These are phyloP conservation scores for Lutjanus erythropterus DNA, from an alignment of 2,113 vertebrate species.

Conservation along the genomic window DNA sequence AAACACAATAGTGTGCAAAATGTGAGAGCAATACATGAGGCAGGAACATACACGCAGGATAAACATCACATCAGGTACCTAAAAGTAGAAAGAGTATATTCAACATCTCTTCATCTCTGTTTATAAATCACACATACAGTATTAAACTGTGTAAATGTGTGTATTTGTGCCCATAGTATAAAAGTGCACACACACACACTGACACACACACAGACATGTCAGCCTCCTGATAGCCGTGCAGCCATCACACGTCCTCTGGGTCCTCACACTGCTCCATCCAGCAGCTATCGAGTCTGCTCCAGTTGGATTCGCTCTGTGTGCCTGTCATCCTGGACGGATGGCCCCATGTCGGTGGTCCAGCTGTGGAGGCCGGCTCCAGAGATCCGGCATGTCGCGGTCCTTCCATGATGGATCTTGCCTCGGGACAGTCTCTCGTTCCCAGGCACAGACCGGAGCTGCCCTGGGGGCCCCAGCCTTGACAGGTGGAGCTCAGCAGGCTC, in stretches of 20 bases:
- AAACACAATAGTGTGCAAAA: not conserved
- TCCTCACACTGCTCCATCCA: constrained; percentile 27
- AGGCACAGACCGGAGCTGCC: constrained; percentile 62
- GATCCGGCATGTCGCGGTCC: constrained; percentile 54
- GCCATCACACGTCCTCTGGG: constrained; percentile 9
- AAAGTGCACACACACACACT: constrained; percentile 7
- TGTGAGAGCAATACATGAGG: not conserved
- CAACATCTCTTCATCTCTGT: not conserved
- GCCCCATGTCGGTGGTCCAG: constrained; percentile 65
- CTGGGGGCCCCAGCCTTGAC: constrained; percentile 66
- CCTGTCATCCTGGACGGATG: constrained; percentile 71
- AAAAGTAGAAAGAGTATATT: not conserved
- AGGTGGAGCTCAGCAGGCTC: constrained; percentile 80
- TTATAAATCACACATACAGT: not conserved
- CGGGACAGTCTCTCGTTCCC: constrained; percentile 50
- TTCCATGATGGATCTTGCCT: constrained; percentile 70
- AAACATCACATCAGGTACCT: not conserved
- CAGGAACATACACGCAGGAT: not conserved
- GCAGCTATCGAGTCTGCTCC: constrained; percentile 53
- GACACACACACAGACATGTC: not conserved
- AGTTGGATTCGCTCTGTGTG: constrained; percentile 50
- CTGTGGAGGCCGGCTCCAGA: constrained; percentile 61
- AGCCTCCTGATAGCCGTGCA: constrained; percentile 7
- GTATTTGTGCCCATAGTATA: not conserved
- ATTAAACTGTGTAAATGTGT: not conserved